A percentile compares a stretch with the other conserved stretches of the same genome.
Evolutionary conservation across 2,888 invertebrate species (phyloP).

Genomic region (Drosophila algonquin): DNA sequence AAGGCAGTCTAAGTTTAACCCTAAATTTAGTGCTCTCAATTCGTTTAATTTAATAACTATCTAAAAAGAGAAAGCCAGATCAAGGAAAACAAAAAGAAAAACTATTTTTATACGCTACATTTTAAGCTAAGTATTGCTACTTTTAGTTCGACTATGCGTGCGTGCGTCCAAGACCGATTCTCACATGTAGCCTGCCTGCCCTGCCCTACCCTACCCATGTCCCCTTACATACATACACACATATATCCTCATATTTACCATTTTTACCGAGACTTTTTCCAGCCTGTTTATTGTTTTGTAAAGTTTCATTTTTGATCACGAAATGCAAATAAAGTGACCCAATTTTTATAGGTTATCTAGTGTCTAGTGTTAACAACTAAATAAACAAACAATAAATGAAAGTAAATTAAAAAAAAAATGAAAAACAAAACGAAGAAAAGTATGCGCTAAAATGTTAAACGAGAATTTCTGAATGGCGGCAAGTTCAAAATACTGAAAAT

Average conservation of each 20-base stretch:
- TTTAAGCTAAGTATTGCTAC: slow-evolving; percentile 76
- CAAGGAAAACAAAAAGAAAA: slow-evolving; percentile 33
- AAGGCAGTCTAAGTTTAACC: slow-evolving; percentile 59
- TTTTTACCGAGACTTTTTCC: slow-evolving; percentile 20
- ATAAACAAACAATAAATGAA: slow-evolving; percentile 30
- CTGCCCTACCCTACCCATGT: slow-evolving; percentile 3
- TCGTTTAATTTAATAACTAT: slow-evolving; percentile 56
- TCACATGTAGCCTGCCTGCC: slow-evolving; percentile 31
- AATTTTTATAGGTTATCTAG: slow-evolving; percentile 64
- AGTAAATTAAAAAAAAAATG: slow-evolving; percentile 12
- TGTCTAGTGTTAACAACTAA: slow-evolving; percentile 63
- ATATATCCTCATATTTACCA: slow-evolving; percentile 2
- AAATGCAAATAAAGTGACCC: slow-evolving; percentile 44
- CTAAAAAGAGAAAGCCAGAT: slow-evolving; percentile 38
- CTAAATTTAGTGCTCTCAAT: slow-evolving; percentile 63
- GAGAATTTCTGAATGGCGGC: slow-evolving; percentile 40
- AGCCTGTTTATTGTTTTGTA: slow-evolving; percentile 34
- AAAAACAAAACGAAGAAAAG: slow-evolving; percentile 22
- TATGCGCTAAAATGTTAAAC: slow-evolving; percentile 57
- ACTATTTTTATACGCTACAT: slow-evolving; percentile 72
- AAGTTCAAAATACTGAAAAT: slow-evolving; percentile 62
- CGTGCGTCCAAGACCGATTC: slow-evolving; percentile 69
- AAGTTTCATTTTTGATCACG: slow-evolving; percentile 33
- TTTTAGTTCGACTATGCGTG: slow-evolving; percentile 71
- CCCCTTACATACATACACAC: not conserved